Base-by-base conservation (phyloP, 2,113 vertebrate species). In the Ciconia boyciana region DNA sequence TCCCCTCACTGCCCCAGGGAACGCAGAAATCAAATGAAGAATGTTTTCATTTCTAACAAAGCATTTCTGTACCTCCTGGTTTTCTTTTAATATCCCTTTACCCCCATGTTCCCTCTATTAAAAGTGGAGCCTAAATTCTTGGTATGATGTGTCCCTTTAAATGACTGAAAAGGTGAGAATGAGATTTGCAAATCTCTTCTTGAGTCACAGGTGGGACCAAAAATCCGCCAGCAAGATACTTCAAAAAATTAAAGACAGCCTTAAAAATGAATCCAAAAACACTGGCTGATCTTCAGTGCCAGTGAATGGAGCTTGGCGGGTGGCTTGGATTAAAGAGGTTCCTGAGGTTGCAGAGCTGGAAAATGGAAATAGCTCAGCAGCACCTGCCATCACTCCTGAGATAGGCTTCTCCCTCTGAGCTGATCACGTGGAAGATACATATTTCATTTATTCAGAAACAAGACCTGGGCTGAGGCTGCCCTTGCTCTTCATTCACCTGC, bases 291-390 rank as follows among this genome's bases (percentile, higher is more conserved):
- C 94, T 94, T 97, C 95, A 94, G 95, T 90, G 83, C 81, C 70
- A 94, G 83, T 80, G 94, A 97, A 92, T 32, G 55, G 46, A 62
- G 80, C 96, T 97, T 97, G 96, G 96, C 48, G 66, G 92, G 96
- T 51, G 93, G 79, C 94, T 95, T 96, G 96, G 92, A 97, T 97
- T 96, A 74, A 95, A 96, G 75, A 97, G 96, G 96, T 96, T 96
- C 94, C 83, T 92, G 96, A 96, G 97, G 95, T 52, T 96, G 97
- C 96, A 94, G 95, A 94, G 93, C 96, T 98, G 97, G 98, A 98
- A 98, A 98, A 98, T 98, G 93, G 97, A 98, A 98, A 98, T 82
- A 96, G 95, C 95, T 97, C 64, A 51, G 96, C 96, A 75, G 94
- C 98, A 98, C 98, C 98, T 98, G 97, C 98, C 95, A 39, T 97